Percentiles rank a stretch among this genome's conserved stretches.
These are phyloP conservation scores for Telmatochromis bifrenatus DNA, from an alignment of 2,113 vertebrate species.

Conservation along the genomic window DNA sequence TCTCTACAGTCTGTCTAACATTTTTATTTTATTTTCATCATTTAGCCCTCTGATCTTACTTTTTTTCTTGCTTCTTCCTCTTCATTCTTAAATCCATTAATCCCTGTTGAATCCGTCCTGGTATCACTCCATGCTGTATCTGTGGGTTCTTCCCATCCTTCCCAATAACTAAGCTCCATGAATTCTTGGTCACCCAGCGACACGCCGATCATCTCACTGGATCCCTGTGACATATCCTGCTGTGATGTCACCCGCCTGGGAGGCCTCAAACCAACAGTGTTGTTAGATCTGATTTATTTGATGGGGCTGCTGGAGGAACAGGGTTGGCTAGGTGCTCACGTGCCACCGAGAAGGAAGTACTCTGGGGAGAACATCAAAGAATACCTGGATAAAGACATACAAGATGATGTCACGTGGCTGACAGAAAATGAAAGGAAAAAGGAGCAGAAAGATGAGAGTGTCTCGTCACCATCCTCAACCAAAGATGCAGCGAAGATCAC, in stretches of 20 bases:
- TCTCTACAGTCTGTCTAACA: constrained; percentile 25
- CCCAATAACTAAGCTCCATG: constrained; percentile 79
- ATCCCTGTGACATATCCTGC: constrained; percentile 65
- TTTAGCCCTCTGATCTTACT: constrained; percentile 49
- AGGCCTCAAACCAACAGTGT: constrained; percentile 65
- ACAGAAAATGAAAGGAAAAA: constrained; percentile 29
- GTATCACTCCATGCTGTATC: constrained; percentile 64
- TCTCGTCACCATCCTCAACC: neutral
- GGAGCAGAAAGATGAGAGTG: constrained; percentile 20
- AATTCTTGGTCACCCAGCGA: constrained; percentile 84
- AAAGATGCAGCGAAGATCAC: constrained; percentile 3
- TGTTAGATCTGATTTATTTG: constrained; percentile 74
- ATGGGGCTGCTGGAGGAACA: constrained; percentile 73
- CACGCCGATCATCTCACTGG: constrained; percentile 70
- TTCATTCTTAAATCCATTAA: constrained; percentile 51
- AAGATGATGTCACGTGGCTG: constrained; percentile 19
- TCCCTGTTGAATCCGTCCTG: constrained; percentile 49
- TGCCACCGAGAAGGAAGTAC: constrained; percentile 6
- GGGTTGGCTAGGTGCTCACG: constrained; percentile 27
- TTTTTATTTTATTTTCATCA: constrained; percentile 45
- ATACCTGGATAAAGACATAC: constrained; percentile 52
- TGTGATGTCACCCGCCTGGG: constrained; percentile 62
- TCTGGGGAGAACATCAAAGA: constrained; percentile 33
- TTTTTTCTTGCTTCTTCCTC: constrained; percentile 46
- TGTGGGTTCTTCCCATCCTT: constrained; percentile 57